Evolutionary conservation across 2,888 invertebrate genomes (phyloP), one percentile per base, ranked within the genome.

Genomic region (Podotricha telesiphe): DNA sequence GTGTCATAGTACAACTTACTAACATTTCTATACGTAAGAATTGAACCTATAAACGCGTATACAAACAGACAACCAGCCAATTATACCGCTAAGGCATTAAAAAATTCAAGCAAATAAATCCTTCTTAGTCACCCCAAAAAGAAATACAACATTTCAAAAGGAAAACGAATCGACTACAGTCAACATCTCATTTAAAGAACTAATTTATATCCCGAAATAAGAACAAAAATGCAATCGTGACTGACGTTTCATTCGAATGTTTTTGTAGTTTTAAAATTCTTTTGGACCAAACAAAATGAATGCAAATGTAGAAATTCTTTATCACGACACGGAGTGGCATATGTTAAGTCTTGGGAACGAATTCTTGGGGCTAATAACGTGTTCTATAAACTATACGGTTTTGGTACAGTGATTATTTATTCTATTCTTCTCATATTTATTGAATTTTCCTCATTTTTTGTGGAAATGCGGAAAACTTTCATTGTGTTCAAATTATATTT

Each of bases 231-330:
- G 10, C 45, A 53, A 15, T 37, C 20, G 47, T 58, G 56, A 53
- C 42, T 58, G 59, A 64, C 65, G 65, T 59, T 62, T 48, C 47
- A 13, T 62, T 62, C 13, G 55, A 71, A 72, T 88, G 82, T 88
- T 88, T 84, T 86, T 83, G 81, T 84, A 83, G 80, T 87, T 86
- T 88, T 85, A 86, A 88, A 87, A 89, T 88, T 80, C 83, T 79
- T 74, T 69, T 72, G 67, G 71, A 72, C 75, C 68, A 74, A 72
- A 65, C 73, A 75, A 73, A 79, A 82, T 84, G 79, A 84, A 85
- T 84, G 82, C 83, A 83, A 87, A 87, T 87, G 85, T 82, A 82
- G 80, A 84, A 86, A 86, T 89, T 79, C 85, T 85, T 85, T 83
- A 85, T 85, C 84, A 82, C 84, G 78, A 82, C 78, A 81, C 75